Base-by-base conservation (phyloP, 2,888 invertebrate genomes). In the Saturnia pavonia region DNA sequence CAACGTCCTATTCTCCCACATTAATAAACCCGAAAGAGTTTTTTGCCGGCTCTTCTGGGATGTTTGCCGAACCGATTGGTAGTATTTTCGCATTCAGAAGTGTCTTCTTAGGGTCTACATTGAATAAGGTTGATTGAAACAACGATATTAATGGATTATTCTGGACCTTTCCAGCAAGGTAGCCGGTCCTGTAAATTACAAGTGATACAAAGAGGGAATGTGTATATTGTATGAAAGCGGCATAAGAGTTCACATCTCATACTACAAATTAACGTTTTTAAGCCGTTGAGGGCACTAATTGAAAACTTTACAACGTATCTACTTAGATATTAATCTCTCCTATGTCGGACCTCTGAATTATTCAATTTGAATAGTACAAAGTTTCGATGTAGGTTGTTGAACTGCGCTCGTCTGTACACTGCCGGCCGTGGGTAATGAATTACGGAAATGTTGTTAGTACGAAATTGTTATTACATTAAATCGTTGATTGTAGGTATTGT, bases 281-380 rank as follows among this genome's bases (percentile, higher is more conserved):
- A 54, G 40, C 51, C 66, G 51, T 63, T 63, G 60, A 42, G 63
- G 63, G 42, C 63, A 68, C 65, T 68, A 70, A 70, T 69, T 72
- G 72, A 65, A 67, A 69, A 67, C 60, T 72, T 67, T 60, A 72
- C 63, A 68, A 71, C 69, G 67, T 43, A 69, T n/a, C n/a, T n/a
- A n/a, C 8, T n/a, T 48, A 42, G 73, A 73, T 74, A 71, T 67
- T 60, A 70, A 75, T 75, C 74, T 73, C 69, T 71, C 72, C 66
- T 66, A 67, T 60, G 68, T 43, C 42, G 40, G 69, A 63, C 45
- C 71, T 71, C 34, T 73, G 71, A 75, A 74, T 71, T 69, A 68
- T 72, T 73, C 48, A 75, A 71, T 74, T 65, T 73, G 70, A 40
- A 72, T 68, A 67, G 67, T 69, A 63, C 34, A 19, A 48, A 54